Evolutionary conservation across 2,113 vertebrate genomes (phyloP).

Genomic region (Empidonax alnorum): DNA sequence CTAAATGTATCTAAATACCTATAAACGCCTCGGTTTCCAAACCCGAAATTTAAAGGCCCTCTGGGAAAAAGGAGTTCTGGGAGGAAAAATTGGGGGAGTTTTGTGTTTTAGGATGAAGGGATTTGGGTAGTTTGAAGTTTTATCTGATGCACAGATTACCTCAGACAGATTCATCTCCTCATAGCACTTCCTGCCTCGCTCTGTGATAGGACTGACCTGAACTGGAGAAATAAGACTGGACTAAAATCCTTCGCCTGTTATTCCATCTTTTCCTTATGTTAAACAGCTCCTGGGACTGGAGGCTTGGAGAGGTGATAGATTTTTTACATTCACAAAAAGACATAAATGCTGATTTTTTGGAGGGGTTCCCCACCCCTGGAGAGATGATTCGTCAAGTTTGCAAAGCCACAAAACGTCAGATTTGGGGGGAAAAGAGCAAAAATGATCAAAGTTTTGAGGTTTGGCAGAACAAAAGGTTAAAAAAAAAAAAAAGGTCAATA

Average conservation of each 20-base stretch:
- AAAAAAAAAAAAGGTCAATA: neutral
- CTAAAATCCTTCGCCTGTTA: neutral
- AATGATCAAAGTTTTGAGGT: neutral
- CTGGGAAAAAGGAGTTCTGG: neutral
- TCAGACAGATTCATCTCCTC: slow-evolving; percentile 48
- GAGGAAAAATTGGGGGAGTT: neutral
- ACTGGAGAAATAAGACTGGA: neutral
- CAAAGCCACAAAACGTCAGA: neutral
- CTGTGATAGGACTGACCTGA: neutral
- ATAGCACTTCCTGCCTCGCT: neutral
- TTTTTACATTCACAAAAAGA: neutral
- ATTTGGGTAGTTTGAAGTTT: neutral
- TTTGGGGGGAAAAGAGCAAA: neutral
- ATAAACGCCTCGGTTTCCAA: neutral
- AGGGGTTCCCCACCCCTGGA: neutral
- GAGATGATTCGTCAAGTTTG: neutral
- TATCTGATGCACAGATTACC: slow-evolving; percentile 8
- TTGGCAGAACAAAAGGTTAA: neutral
- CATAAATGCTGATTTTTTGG: accelerated
- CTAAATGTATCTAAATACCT: neutral
- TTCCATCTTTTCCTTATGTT: neutral
- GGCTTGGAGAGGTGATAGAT: neutral
- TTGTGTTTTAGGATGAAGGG: neutral
- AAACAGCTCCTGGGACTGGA: neutral
- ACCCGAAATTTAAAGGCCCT: neutral